These are phyloP conservation scores for Prionailurus viverrinus DNA, from an alignment of 2,113 vertebrate genomes.

Conservation along the genomic window DNA sequence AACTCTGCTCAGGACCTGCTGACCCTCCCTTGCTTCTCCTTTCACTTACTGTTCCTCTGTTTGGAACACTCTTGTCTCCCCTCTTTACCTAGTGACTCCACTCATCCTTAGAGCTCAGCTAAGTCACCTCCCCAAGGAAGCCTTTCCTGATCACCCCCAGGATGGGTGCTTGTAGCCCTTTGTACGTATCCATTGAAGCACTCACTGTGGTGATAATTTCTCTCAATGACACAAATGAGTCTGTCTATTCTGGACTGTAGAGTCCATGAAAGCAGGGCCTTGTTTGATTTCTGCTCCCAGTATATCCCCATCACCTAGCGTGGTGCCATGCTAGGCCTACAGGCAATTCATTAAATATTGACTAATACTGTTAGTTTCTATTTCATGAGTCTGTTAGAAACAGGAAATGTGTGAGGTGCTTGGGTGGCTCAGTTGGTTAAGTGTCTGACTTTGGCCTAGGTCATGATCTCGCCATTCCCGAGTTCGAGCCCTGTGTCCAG, in stretches of 20 bases:
- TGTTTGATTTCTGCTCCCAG: neutral
- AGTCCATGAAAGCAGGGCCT: neutral
- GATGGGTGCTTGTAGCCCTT: neutral
- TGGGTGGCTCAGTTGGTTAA: too few species aligned
- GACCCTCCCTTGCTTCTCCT: neutral
- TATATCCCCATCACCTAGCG: neutral
- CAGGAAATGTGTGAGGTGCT: neutral
- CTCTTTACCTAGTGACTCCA: neutral
- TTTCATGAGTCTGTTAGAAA: neutral
- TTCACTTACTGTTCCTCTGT: neutral
- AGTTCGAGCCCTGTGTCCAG: too few species aligned
- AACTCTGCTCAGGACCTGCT: neutral
- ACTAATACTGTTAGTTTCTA: neutral
- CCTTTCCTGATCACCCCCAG: neutral
- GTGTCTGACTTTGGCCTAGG: too few species aligned
- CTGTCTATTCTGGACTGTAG: neutral
- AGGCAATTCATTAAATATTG: neutral
- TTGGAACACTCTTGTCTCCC: neutral
- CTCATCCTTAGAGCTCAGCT: neutral
- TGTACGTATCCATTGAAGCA: neutral
- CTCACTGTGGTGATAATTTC: neutral
- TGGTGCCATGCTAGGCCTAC: too few species aligned
- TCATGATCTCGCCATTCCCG: too few species aligned
- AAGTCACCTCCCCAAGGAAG: neutral
- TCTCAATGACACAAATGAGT: neutral